phyloP scores from a whole-genome alignment of 2,113 vertebrate species.

The Thomomys bottae region DNA sequence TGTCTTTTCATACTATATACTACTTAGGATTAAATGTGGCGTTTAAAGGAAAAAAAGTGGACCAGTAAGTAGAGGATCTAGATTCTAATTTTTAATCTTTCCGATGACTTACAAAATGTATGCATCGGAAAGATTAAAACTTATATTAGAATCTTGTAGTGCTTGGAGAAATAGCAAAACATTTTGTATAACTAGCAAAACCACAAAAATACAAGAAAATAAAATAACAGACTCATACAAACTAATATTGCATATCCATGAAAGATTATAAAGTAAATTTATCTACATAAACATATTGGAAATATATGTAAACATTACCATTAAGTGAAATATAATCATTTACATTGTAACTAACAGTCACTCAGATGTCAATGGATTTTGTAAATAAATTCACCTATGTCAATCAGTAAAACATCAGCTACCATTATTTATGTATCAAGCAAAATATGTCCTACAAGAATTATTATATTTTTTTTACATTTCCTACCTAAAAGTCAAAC shows the following conservation, averaged over 20 bases:
- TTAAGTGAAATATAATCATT: neutral
- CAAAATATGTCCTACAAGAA: neutral
- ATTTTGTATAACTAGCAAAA: slow-evolving; percentile 34
- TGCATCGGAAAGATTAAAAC: too few relatives aligned
- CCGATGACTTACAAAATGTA: slow-evolving; percentile 36
- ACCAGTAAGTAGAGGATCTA: neutral
- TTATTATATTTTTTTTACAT: slow-evolving; percentile 8
- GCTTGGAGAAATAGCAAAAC: slow-evolving; percentile 15
- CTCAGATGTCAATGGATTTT: neutral
- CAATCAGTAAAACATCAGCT: neutral
- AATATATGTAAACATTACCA: slow-evolving; percentile 21
- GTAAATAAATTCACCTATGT: neutral
- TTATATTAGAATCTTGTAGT: too few relatives aligned
- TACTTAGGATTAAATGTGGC: neutral
- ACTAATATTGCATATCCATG: slow-evolving; percentile 25
- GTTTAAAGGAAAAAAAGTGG: neutral
- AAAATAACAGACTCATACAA: neutral
- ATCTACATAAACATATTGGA: slow-evolving; percentile 6
- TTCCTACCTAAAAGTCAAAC: slow-evolving; percentile 6
- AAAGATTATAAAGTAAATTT: slow-evolving; percentile 27
- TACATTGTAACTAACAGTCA: too few relatives aligned
- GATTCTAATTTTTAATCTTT: neutral
- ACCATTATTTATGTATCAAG: slow-evolving; percentile 1
- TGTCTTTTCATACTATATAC: neutral
- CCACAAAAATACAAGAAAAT: neutral